Base-by-base conservation (phyloP, 2,113 vertebrate species). In the Vanacampus margaritifer region DNA sequence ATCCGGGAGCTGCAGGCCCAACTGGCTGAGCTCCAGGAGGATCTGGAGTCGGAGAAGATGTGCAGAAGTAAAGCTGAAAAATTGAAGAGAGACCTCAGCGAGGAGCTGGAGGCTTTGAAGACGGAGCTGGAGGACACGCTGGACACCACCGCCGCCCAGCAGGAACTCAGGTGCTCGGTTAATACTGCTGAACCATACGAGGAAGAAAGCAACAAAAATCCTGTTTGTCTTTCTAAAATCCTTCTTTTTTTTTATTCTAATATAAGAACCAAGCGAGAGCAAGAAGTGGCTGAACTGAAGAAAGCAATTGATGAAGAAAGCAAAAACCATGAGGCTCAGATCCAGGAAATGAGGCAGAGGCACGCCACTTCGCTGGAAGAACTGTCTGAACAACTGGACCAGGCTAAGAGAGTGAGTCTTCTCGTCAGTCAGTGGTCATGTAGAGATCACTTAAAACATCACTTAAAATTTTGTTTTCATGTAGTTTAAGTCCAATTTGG, bases 101-200 rank as follows among this genome's bases (percentile, higher is more conserved):
- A 99, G 77, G 97, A 99, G 73, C 78, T 99, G 60, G 97, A 99
- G 77, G 97, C 97, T 28, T 89, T 99, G 69, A 99, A 99, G 82
- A 99, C 97, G 0, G 97, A 99, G 63, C 91, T 99, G 72, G 97
- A 99, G 82, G 97, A 99, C 86, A 99, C 97, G 0, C 88, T 99
- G 90, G 97, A 98, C 51, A 99, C 97, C 61, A 98, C 97, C 0
- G 97, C 97, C 0, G 95, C 97, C 12, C 97, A 99, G 84, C 97
- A 99, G 70, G 97, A 98, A 45, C 94, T 99, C 50, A 96, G 97
- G 97, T 98, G 59, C 43, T 41, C 23, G 24, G 39, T 73, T 62
- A 7, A 64, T 43, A 2, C 36, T 57, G 32, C 2, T 60, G 37
- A 23, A 62, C 59, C 53, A 39, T 43, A 23, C 3, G 19, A 64